Evolutionary conservation across 2,113 vertebrate species (phyloP), one percentile per base, ranked within the genome.

Genomic region (Diphyllodes magnificus): DNA sequence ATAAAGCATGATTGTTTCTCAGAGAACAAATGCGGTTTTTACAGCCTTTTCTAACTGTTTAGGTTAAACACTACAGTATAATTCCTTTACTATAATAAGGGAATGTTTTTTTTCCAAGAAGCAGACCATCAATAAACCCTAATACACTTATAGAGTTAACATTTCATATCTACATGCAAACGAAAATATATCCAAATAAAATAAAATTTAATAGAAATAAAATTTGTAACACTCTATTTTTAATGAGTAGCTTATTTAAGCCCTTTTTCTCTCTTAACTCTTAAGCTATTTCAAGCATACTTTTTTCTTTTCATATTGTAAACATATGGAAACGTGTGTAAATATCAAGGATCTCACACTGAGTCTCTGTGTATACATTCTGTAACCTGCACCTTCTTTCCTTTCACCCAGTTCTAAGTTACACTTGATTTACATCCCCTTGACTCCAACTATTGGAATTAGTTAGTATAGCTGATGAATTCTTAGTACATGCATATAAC

Each of bases 271-370:
- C 39, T 28, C 22, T 59, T 44, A 75, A 66, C 7, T 47, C 22
- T 79, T 33, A 47, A 56, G 2, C 17, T 73, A 66, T 59, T 83
- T 88, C 40, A 70, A 88, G n/a, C 4, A 42, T 53, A 60, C 82
- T 50, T 68, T 47, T 7, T 28, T 72, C 15, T 33, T 80, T 72
- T 33, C 15, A 40, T 6, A 45, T 8, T 64, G 18, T 18, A 79
- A 88, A 53, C 17, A 42, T 27, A 68, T 3, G 19, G 18, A 44
- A 77, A 77, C 0, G 0, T 15, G 51, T 45, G 11, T 14, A 72
- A 56, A 69, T n/a, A 59, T 30, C 20, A 83, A 30, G 28, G 44
- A 64, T n/a, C 10, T 93, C 54, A 76, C 15, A 28, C 24, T 39
- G 15, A 27, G 9, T 13, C n/a, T 70, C 35, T 28, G 12, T 27